Evolutionary conservation across 2,113 vertebrate species (phyloP).

Genomic region (Perccottus glenii): DNA sequence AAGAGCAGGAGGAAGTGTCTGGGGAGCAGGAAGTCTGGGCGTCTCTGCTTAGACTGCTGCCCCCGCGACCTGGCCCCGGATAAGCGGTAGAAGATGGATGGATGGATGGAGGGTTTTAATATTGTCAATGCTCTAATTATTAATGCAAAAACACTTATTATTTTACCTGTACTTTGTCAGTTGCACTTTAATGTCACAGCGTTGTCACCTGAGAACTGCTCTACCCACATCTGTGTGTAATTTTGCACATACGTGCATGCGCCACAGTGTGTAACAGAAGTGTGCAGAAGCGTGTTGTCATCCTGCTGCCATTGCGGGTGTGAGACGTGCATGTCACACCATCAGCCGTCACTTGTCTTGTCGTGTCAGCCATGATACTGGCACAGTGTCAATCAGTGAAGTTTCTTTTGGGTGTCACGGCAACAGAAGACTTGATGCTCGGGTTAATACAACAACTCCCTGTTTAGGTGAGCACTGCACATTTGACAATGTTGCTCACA

Average conservation of each 20-base stretch:
- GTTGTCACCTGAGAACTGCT: neutral
- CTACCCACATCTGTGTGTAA: too few species aligned
- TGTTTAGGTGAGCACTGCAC: constrained; percentile 27
- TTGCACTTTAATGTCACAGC: neutral
- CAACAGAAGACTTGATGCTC: constrained; percentile 30
- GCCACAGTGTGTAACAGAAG: constrained; percentile 3
- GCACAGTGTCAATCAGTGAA: constrained; percentile 50
- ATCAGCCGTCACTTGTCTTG: constrained; percentile 61
- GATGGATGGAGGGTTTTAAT: too few species aligned
- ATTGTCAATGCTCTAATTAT: too few species aligned
- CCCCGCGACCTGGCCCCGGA: too few species aligned
- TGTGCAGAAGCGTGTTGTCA: constrained; percentile 18
- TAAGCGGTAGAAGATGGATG: too few species aligned
- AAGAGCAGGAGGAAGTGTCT: too few species aligned
- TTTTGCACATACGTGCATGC: neutral
- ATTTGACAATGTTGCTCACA: neutral
- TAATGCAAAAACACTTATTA: too few species aligned
- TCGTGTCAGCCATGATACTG: constrained; percentile 56
- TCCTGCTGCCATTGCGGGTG: constrained; percentile 28
- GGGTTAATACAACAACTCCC: constrained; percentile 17
- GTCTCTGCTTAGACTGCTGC: too few species aligned
- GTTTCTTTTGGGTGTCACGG: constrained; percentile 33
- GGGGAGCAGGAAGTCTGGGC: too few species aligned
- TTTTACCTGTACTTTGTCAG: neutral
- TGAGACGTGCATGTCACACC: constrained; percentile 47